phyloP scores from a whole-genome alignment of 1,140 invertebrate species.

The Cotesia vestalis region DNA sequence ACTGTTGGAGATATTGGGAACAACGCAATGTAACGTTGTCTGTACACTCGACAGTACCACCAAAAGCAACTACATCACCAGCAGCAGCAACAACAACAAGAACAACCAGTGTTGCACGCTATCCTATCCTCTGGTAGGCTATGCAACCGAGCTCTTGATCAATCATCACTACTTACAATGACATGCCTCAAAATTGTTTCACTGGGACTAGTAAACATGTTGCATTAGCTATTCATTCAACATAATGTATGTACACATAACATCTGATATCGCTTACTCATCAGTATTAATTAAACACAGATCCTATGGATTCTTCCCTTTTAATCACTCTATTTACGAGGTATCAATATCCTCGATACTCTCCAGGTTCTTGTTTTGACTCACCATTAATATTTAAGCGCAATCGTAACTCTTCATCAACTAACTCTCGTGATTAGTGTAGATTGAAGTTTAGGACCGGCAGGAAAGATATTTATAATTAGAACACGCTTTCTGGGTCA shows the following conservation, averaged over 20 bases:
- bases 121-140: constrained; percentile 2
- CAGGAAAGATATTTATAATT: too few species aligned
- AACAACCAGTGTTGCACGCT: constrained; percentile 15
- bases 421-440: too few species aligned
- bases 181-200: constrained; percentile 27
- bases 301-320: too few species aligned
- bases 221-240: constrained; percentile 11
- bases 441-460: too few species aligned
- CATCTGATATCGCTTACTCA: background rate
- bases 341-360: too few species aligned
- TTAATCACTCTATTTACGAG: too few species aligned
- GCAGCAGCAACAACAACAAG: background rate
- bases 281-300: background rate
- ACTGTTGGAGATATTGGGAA: constrained; percentile 54
- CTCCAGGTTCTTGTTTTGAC: too few species aligned
- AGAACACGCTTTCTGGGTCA: too few species aligned
- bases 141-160: constrained; percentile 28
- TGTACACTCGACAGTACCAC: background rate
- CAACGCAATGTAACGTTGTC: constrained; percentile 39
- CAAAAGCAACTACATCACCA: background rate
- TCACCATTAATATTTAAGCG: too few species aligned
- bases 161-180: constrained; percentile 30
- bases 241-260: background rate
- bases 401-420: too few species aligned
- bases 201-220: constrained; percentile 7